These are phyloP conservation scores for Nycticorax nycticorax DNA, from an alignment of 2,113 vertebrate genomes.

Conservation along the genomic window DNA sequence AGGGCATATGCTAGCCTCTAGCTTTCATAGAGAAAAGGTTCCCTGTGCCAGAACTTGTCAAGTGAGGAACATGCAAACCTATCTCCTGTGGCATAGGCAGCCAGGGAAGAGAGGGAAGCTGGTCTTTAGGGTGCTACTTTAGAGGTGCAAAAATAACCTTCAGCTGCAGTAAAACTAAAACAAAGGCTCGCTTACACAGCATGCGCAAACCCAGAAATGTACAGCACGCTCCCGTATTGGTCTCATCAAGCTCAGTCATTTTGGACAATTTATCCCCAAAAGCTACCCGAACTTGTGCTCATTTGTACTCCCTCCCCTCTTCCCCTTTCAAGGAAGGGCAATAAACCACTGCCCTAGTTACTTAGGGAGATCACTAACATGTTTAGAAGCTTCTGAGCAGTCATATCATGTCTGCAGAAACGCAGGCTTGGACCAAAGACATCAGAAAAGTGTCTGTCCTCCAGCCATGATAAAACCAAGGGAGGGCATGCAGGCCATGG, in stretches of 20 bases:
- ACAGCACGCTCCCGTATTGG: not conserved
- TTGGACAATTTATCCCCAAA: not conserved
- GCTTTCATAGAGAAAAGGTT: not conserved
- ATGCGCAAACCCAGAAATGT: not conserved
- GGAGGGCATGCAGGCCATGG: accelerated
- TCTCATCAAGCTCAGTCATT: not conserved
- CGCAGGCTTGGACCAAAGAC: accelerated
- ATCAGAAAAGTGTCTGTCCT: not conserved
- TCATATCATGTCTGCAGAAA: not conserved
- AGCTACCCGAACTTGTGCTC: not conserved
- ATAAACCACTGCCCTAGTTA: not conserved
- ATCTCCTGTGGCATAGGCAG: not conserved
- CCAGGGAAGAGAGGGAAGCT: not conserved
- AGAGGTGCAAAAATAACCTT: not conserved
- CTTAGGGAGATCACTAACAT: not conserved
- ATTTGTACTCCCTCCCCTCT: not conserved
- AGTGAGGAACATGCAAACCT: not conserved
- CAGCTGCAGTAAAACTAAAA: not conserved
- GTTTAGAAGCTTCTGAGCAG: not conserved
- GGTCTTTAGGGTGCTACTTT: not conserved
- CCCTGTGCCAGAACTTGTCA: not conserved
- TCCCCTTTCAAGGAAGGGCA: not conserved
- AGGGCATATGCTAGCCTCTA: not conserved
- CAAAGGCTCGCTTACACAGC: not conserved
- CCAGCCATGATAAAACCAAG: not conserved